Conservation (phyloP, 2,113 vertebrate genomes). For the Ceuthmochares aereus region DNA sequence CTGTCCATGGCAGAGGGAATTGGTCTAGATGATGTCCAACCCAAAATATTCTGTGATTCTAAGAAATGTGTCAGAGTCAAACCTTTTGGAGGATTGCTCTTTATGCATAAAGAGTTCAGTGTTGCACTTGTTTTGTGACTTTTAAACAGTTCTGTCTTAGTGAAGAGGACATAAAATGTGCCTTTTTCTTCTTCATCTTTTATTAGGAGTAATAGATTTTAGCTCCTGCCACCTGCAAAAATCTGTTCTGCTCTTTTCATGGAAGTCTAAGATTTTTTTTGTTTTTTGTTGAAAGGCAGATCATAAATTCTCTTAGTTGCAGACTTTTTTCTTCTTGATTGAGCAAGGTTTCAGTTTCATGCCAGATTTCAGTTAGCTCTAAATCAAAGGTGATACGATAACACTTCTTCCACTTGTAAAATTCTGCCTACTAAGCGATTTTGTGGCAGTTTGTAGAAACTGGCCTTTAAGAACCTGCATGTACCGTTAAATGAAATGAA, state of each 20-base stretch:
- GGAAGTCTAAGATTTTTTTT: not conserved
- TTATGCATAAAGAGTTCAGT: not conserved
- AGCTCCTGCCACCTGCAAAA: not conserved
- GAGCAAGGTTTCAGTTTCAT: not conserved
- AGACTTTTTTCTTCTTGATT: not conserved
- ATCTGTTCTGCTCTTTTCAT: not conserved
- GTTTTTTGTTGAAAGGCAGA: not conserved
- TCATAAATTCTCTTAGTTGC: not conserved
- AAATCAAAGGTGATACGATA: not conserved
- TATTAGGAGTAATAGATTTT: not conserved
- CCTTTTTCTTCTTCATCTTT: not conserved
- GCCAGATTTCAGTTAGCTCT: not conserved
- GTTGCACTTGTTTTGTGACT: not conserved
- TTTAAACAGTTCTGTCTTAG: not conserved
- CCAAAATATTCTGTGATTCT: not conserved
- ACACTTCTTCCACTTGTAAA: not conserved
- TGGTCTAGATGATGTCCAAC: not conserved
- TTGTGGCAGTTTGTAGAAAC: not conserved
- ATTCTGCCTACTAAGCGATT: not conserved
- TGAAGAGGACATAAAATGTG: not conserved
- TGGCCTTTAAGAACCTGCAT: not conserved
- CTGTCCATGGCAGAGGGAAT: no score
- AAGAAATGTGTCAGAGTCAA: not conserved
- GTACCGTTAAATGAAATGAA: not conserved
- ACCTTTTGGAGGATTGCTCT: not conserved